Base-by-base conservation (phyloP, 2,113 vertebrate species). In the Eira barbara region DNA sequence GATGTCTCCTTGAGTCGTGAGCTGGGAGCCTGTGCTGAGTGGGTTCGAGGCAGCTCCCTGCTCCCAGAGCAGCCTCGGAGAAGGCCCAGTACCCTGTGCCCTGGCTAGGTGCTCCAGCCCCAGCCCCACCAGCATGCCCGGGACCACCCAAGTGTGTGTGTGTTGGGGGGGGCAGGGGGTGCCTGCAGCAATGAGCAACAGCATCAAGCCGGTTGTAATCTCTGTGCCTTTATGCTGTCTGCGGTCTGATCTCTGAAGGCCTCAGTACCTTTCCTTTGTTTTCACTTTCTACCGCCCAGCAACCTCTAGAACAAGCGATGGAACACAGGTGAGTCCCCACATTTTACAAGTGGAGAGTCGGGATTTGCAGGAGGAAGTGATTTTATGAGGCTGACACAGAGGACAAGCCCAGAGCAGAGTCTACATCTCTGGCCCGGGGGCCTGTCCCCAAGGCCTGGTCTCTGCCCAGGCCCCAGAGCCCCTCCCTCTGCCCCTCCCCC, bases 171-270 rank as follows among this genome's bases (percentile, higher is more conserved):
- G 39, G 39, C 39, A 42, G 39, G 39, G 39, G 4, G n/a, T 29
- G 69, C 36, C 74, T 57, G 80, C 52, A 36, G 81, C n/a, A 9
- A 9, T 1, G 20, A 81, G 78, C 78, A 25, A 34, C 0, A n/a
- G n/a, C n/a, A 0, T 23, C 31, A 10, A 63, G 25, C 8, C 0
- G 0, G 31, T 57, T 17, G 9, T 27, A 20, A 36, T 21, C 20
- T 42, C 34, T 47, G n/a, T 4, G 14, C 76, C 81, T 67, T 47
- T 15, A 2, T 15, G 3, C 9, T 10, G 76, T 7, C 29, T 2
- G 11, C 29, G 1, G 17, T n/a, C 42, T 69, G 73, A 9, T 76
- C 21, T 36, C 93, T 52, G 49, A 92, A 7, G 15, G 36, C 21
- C 78, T 71, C 34, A 15, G 20, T 11, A 13, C 4, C 31, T 82